These are phyloP conservation scores for Chromis chromis DNA, from an alignment of 2,797 vertebrate genomes.

Conservation along the genomic window DNA sequence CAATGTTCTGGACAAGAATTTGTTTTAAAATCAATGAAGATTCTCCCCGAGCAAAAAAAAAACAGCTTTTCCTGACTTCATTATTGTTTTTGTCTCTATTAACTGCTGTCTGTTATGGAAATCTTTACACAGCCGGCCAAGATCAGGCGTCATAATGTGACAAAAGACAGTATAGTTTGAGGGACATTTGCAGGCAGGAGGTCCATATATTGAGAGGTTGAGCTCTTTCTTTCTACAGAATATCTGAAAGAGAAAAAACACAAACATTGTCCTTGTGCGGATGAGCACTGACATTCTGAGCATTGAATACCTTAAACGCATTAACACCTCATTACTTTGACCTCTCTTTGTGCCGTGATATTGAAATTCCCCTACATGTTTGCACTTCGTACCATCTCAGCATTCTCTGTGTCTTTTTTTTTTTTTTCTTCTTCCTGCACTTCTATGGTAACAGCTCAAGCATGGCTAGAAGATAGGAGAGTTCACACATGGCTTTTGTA, in stretches of 20 bases:
- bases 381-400: background rate
- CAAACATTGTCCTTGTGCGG: background rate
- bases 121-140: slow-evolving; percentile 17
- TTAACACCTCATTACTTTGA: background rate
- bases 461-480: no score
- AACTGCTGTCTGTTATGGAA: background rate
- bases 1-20: background rate
- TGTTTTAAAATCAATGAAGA: slow-evolving; percentile 4
- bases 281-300: background rate
- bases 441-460: no score
- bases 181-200: slow-evolving; percentile 3
- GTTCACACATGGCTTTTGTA: no score
- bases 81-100: slow-evolving; percentile 7
- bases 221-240: background rate
- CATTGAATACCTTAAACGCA: background rate
- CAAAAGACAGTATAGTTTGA: slow-evolving; percentile 10
- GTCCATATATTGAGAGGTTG: background rate
- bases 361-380: background rate
- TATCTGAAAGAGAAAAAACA: background rate
- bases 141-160: slow-evolving; percentile 24
- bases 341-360: background rate
- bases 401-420: no score
- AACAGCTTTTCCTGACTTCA: background rate
- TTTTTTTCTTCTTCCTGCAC: no score
- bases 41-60: background rate